Evolutionary conservation across 2,113 vertebrate genomes (phyloP), one percentile per base, ranked within the genome.

Genomic region (Pleuronectes platessa): DNA sequence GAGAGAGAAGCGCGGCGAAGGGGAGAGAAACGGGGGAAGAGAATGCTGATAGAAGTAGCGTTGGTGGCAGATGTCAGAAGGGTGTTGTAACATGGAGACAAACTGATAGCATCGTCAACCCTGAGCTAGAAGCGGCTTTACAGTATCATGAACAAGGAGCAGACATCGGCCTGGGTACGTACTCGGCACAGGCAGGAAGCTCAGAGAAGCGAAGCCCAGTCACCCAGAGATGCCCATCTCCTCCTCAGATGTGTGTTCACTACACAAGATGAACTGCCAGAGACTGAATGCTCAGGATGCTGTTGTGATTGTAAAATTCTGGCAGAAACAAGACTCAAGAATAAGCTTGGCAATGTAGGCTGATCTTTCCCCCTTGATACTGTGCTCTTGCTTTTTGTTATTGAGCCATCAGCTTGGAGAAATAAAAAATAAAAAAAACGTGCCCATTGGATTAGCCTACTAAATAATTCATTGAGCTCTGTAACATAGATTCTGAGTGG

Each of bases 401-500:
- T 77, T 68, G 78, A 86, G 79, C 78, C 64, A 87, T 84, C 72
- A 81, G 86, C 61, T 66, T 71, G 65, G 66, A 86, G 51, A 54
- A 86, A 82, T 55, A 68, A 76, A 89, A 89, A 79, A 31, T 7
- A 58, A 73, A 87, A 88, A 88, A 70, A 64, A 42, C 78, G 54
- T 80, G 68, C 83, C 86, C 73, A 78, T 84, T 82, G 86, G 86
- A 91, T 90, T 84, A 79, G 71, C 64, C 85, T 90, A 78, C 88
- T 93, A 91, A 93, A 93, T 95, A 90, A 94, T 94, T 93, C 86
- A 93, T 80, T 70, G 66, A 62, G 72, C 82, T 84, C 78, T 79
- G 91, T 90, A 88, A 92, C 89, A 88, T 86, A 83, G 91, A 92
- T 92, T 92, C 86, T 85, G 71, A 89, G 89, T 91, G 83, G 92